Evolutionary conservation across 2,888 invertebrate species (phyloP), one percentile per base, ranked within the genome.

Genomic region (Gymnocheta viridis): DNA sequence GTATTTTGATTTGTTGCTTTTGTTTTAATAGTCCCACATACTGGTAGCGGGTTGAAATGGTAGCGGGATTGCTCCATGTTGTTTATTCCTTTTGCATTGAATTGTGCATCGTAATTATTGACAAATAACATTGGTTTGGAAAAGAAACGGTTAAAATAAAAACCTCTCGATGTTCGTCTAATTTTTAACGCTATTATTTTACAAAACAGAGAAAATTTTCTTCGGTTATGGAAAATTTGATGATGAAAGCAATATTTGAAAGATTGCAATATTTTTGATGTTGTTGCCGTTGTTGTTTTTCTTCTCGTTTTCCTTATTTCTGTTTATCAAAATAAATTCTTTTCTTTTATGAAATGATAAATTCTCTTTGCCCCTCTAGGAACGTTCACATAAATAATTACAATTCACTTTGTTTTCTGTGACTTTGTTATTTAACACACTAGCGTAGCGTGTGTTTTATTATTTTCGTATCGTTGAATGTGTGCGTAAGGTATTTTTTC

Each of bases 71-170:
- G 84, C 84, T 73, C 84, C 84, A 84, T 84, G 56, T 67, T 81
- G 54, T 81, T 81, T 69, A 84, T 84, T 81, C 81, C 73, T 62
- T 73, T 54, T 73, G 60, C 77, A 58, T 81, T 84, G 35, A 32
- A 69, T 69, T 73, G 80, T 67, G 56, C 84, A 84, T 84, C 73
- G 81, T 77, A 81, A 69, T 77, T 84, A 56, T 72, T 66, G 19
- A 62, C 77, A 62, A 84, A 84, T 84, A 84, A 77, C 84, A 84
- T 84, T 81, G 72, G 77, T 77, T 81, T 80, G 12, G 4, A 5
- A 72, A 67, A 66, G 24, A 44, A 51, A 62, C 4, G 32, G n/a
- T 7, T 64, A 14, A 51, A 64, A 35, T 22, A 47, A 44, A 49
- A 70, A 64, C 54, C 38, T 74, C 51, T 41, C 17, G 4, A 9